Percentiles rank a stretch among this genome's conserved stretches.
These are phyloP conservation scores for Hemicentrotus pulcherrimus DNA, from an alignment of 35 echinoderm and acorn worm genomes.

Conservation along the genomic window DNA sequence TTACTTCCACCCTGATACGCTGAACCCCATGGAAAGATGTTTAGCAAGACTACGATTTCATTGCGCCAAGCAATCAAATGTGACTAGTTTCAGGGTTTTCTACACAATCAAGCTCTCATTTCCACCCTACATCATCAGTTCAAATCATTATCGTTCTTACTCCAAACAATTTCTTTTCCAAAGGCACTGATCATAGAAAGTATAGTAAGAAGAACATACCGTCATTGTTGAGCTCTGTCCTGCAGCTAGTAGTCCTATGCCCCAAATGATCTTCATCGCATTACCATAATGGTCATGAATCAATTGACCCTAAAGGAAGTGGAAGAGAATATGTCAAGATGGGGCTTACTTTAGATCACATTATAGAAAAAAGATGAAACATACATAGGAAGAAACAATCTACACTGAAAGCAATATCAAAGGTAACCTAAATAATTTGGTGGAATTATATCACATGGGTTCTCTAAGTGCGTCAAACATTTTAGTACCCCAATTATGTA, in stretches of 20 bases:
- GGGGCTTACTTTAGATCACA: not conserved
- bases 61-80: too few species aligned
- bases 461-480: too few species aligned
- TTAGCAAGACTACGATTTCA: too few species aligned
- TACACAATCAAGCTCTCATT: too few species aligned
- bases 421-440: not conserved
- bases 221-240: conserved; percentile 93
- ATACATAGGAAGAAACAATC: not conserved
- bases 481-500: too few species aligned
- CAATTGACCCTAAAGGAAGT: conserved; percentile 62
- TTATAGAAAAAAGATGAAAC: not conserved
- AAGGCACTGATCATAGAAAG: not conserved
- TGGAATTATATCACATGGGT: too few species aligned
- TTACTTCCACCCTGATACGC: too few species aligned
- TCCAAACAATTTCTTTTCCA: not conserved
- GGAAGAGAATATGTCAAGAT: not conserved
- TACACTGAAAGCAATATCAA: not conserved
- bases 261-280: conserved; percentile 74
- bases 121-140: too few species aligned
- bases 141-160: too few species aligned
- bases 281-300: conserved; percentile 67
- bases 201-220: conserved; percentile 50
- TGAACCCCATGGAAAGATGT: too few species aligned
- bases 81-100: too few species aligned
- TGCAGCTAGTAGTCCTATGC: conserved; percentile 76